phyloP scores from a whole-genome alignment of 2,113 vertebrate genomes.

The Rhadina sibilatrix region DNA sequence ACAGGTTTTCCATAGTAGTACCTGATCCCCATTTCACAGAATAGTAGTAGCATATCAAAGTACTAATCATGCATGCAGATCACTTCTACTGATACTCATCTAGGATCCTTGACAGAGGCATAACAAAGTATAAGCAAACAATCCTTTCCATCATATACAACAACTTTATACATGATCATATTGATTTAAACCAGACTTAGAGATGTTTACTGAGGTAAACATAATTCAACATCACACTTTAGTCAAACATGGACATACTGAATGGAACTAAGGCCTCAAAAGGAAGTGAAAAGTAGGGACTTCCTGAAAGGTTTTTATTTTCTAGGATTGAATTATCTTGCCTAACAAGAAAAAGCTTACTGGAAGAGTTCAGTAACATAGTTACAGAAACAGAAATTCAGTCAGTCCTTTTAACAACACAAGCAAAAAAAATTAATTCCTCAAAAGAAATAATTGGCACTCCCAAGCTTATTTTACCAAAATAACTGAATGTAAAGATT shows the following conservation, averaged over 20 bases:
- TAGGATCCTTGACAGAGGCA: neutral
- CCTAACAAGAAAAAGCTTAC: neutral
- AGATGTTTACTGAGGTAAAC: neutral
- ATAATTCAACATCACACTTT: neutral
- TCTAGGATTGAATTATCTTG: neutral
- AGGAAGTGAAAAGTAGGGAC: neutral
- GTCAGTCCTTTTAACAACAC: neutral
- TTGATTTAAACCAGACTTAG: neutral
- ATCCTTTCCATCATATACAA: neutral
- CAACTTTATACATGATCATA: neutral
- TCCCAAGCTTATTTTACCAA: neutral
- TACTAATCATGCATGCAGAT: slow-evolving; percentile 22
- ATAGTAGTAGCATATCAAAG: slow-evolving; percentile 1
- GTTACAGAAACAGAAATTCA: neutral
- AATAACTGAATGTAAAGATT: neutral
- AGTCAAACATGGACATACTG: neutral
- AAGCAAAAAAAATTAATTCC: neutral
- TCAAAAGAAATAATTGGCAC: neutral
- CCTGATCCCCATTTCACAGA: neutral
- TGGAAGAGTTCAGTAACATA: neutral
- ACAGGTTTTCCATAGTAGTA: neutral
- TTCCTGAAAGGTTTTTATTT: neutral
- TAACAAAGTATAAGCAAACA: neutral
- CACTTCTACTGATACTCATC: neutral
- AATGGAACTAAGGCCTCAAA: neutral